Percentiles rank a stretch among this genome's conserved stretches.
Conservation (phyloP, 2,888 invertebrate species). For the Chesias legatella region DNA sequence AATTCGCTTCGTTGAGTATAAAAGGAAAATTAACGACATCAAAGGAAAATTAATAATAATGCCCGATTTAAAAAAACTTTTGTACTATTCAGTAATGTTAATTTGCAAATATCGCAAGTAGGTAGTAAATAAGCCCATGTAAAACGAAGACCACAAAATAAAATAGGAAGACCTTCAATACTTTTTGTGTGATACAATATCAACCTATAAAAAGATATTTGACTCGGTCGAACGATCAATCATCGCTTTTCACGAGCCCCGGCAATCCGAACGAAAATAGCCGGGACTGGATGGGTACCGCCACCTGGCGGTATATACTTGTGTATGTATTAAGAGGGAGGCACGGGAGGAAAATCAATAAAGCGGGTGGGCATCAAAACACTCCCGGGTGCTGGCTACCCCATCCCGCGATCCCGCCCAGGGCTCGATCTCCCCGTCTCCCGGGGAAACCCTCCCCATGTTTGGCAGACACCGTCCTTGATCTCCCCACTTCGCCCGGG, state of each 20-base stretch:
- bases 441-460: conserved; percentile 78
- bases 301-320: conserved; percentile 41
- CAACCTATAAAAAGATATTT: conserved; percentile 40
- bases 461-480: conserved; percentile 80
- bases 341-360: conserved; percentile 74
- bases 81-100: no score
- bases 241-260: conserved; percentile 54
- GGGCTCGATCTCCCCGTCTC: conserved; percentile 49
- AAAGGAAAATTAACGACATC: conserved; percentile 43
- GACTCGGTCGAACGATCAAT: conserved; percentile 55
- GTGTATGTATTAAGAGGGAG: conserved; percentile 62
- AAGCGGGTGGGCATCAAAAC: conserved; percentile 77
- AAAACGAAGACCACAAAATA: conserved; percentile 3
- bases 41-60: conserved; percentile 42
- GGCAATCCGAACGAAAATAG: conserved; percentile 71
- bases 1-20: conserved; percentile 35
- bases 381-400: conserved; percentile 37
- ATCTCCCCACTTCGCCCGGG: conserved; percentile 70
- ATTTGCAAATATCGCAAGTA: no score
- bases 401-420: conserved; percentile 42
- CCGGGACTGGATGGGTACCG: conserved; percentile 48
- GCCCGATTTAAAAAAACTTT: no score
- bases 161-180: conserved; percentile 27
- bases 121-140: no score
- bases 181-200: conserved; percentile 33